A percentile compares a stretch with the other conserved stretches of the same genome.
phyloP scores from a whole-genome alignment of 1,140 invertebrate species.

The Ceratitis capitata region DNA sequence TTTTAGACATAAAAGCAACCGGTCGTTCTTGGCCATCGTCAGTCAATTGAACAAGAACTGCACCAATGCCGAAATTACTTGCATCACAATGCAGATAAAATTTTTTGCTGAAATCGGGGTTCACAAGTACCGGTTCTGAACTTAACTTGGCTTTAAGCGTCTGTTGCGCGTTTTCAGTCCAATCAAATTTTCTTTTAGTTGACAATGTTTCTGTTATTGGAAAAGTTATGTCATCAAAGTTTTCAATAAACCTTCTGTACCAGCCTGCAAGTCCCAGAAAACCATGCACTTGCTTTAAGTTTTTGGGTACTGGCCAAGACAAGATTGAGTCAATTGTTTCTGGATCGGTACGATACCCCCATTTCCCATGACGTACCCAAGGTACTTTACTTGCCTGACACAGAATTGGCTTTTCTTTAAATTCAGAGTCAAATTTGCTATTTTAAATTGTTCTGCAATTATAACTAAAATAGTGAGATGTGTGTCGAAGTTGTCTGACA shows the following conservation, averaged over 20 bases:
- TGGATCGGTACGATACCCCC: conserved; percentile 46
- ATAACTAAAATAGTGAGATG: conserved; percentile 61
- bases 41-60: conserved; percentile 56
- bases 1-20: no score
- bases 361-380: conserved; percentile 44
- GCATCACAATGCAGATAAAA: conserved; percentile 55
- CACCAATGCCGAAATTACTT: conserved; percentile 54
- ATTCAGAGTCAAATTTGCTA: conserved; percentile 66
- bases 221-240: conserved; percentile 34
- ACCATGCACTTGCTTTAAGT: conserved; percentile 40
- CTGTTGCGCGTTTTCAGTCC: neutral
- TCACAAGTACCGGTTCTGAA: no score
- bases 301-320: conserved; percentile 46
- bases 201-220: conserved; percentile 43
- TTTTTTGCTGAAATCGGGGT: conserved; percentile 47
- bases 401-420: conserved; percentile 65
- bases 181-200: conserved; percentile 30
- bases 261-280: conserved; percentile 45
- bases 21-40: conserved; percentile 45
- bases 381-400: conserved; percentile 46
- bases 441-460: conserved; percentile 59
- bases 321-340: conserved; percentile 49
- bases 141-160: conserved; percentile 13
- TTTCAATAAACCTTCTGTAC: no score
- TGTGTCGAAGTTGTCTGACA: conserved; percentile 49